A percentile compares a stretch with the other conserved stretches of the same genome.
These are phyloP conservation scores for Cephus pygmeus DNA, from an alignment of 2,888 invertebrate genomes.

Conservation along the genomic window DNA sequence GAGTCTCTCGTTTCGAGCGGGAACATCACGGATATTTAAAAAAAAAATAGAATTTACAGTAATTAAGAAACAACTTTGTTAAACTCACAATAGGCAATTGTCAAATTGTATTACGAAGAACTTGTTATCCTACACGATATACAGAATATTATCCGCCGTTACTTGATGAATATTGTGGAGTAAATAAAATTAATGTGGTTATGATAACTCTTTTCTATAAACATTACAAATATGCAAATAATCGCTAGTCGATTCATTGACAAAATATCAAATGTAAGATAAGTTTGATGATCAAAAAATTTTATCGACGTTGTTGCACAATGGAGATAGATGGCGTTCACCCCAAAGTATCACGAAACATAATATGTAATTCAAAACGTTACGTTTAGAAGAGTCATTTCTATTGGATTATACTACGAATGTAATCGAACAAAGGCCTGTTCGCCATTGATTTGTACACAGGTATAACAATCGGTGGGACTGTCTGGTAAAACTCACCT, in stretches of 20 bases:
- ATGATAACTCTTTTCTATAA: background rate
- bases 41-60: background rate
- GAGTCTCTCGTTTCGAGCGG: conserved; percentile 15
- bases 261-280: background rate
- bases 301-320: background rate
- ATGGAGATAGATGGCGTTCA: background rate
- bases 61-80: background rate
- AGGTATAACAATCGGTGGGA: background rate
- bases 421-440: background rate
- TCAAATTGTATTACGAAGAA: background rate
- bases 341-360: background rate
- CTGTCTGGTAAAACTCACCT: background rate
- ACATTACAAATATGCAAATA: background rate
- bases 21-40: conserved; percentile 17
- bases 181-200: background rate
- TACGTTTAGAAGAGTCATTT: background rate
- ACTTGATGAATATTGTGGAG: background rate
- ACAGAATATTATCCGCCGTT: background rate
- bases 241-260: background rate
- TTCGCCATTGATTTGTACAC: background rate
- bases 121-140: background rate
- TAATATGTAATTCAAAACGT: background rate
- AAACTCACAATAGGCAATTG: background rate
- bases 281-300: background rate
- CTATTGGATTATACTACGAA: background rate